Evolutionary conservation across 2,888 invertebrate genomes (phyloP), one percentile per base, ranked within the genome.

Genomic region (Brassicogethes aeneus): DNA sequence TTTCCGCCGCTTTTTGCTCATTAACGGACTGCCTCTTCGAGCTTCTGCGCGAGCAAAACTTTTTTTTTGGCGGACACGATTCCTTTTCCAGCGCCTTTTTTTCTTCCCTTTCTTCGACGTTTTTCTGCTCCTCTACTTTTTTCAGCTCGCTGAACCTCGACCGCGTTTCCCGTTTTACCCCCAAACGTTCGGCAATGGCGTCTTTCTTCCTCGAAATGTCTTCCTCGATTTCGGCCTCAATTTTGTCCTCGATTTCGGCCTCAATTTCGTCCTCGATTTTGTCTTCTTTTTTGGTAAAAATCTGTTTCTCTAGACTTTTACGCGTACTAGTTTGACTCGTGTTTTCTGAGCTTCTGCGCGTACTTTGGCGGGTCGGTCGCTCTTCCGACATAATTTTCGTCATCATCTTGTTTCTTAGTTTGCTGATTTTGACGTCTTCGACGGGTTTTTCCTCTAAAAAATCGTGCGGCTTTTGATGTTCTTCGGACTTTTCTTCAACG

Each of bases 371-470:
- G 16, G 13, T n/a, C n/a, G n/a, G n/a, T n/a, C n/a, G n/a, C n/a
- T 40, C 31, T 12, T 55, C 53, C 10, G 51, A 50, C 3, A 46
- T 44, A n/a, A 63, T 47, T 50, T 62, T 64, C 10, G 56, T 57
- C 58, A 61, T 61, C 39, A 64, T 50, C 36, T 60, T 59, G 16
- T 55, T 55, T 44, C 63, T 64, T 34, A 64, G 42, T 45, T 60
- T 61, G 3, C 23, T 23, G 10, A 23, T 23, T 23, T 23, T 23
- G 10, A 23, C 23, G 10, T 23, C 10, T 23, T 23, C 23, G 23
- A 7, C 23, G 10, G 23, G 10, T 23, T 23, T 23, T 23, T 7
- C 23, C 5, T 23, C 10, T 23, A 10, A 23, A 23, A 23, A 23
- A 23, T 23, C 23, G 10, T 10, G 5, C 23, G 5, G 23, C 5